Evolutionary conservation across 1,140 invertebrate genomes (phyloP), one percentile per base, ranked within the genome.

Genomic region (Trichonephila inaurata): DNA sequence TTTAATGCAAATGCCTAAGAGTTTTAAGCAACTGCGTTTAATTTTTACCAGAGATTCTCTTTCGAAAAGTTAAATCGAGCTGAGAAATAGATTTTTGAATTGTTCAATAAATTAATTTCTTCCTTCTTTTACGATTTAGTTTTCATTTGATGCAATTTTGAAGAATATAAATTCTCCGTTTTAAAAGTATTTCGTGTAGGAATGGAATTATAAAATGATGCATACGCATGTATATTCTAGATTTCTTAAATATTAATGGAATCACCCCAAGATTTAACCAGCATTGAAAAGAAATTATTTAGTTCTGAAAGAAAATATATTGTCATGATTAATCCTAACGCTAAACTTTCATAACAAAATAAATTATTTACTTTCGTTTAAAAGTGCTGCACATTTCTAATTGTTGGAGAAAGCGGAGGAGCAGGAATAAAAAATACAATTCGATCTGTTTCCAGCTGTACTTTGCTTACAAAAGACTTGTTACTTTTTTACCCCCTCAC

Each of bases 401-500:
- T 77, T 77, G 72, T 77, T 40, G 72, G 24, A 77, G 28, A 77
- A 77, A 40, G 72, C 28, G 72, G 72, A 77, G 14, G 33, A 77
- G 28, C 14, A 19, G 72, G 14, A 0, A 18, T 18, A 77, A 77
- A 77, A 77, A 14, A 40, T 18, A 18, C 28, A 18, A 33, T 77
- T 40, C 72, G 72, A 77, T 77, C 28, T 77, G 33, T 77, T 77
- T 69, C 51, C 10, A 21, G 66, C 44, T 66, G 18, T 28, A 87
- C 10, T 87, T 88, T 89, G 64, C 64, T 89, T 72, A 89, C 87
- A 89, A 89, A 89, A 62, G 61, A n/a, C 28, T 89, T 21, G n/a
- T 61, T 61, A 33, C 61, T 88, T 88, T 88, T 88, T 88, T 86
- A 44, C 60, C 28, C 28, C 51, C 60, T 62, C 51, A 83, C 33